Conservation (phyloP, 2,888 invertebrate species). For the Eupithecia pulchellata region DNA sequence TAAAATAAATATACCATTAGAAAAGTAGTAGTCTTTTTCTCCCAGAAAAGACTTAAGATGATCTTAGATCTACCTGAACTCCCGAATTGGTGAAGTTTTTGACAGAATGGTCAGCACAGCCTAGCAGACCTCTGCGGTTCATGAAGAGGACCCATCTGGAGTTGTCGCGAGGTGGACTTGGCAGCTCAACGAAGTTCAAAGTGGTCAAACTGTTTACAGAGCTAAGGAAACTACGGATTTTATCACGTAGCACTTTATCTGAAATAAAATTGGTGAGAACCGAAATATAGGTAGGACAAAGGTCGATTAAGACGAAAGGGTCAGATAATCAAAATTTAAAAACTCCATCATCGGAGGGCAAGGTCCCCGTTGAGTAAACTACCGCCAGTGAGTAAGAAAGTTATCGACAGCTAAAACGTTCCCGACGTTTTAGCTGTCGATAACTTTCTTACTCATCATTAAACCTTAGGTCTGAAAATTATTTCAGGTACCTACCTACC, state of each 20-base stretch:
- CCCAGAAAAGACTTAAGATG: too few relatives aligned
- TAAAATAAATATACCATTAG: too few relatives aligned
- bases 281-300: background rate
- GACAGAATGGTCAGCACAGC: conserved; percentile 62
- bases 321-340: background rate
- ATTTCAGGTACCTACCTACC: too few relatives aligned
- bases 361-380: too few relatives aligned
- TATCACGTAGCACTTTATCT: conserved; percentile 71
- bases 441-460: too few relatives aligned
- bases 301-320: too few relatives aligned
- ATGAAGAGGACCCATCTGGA: conserved; percentile 70
- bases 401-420: too few relatives aligned
- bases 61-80: conserved; percentile 72
- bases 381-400: too few relatives aligned
- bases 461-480: too few relatives aligned
- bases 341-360: too few relatives aligned
- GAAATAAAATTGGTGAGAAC: conserved; percentile 19
- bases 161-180: conserved; percentile 57
- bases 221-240: conserved; percentile 61
- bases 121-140: conserved; percentile 62
- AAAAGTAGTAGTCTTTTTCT: too few relatives aligned
- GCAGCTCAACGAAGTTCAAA: conserved; percentile 64
- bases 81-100: conserved; percentile 62
- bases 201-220: conserved; percentile 53
- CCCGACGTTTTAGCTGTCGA: too few relatives aligned